Percentiles rank a stretch among this genome's conserved stretches.
Conservation (phyloP, 2,888 invertebrate species). For the Andrena marginata region DNA sequence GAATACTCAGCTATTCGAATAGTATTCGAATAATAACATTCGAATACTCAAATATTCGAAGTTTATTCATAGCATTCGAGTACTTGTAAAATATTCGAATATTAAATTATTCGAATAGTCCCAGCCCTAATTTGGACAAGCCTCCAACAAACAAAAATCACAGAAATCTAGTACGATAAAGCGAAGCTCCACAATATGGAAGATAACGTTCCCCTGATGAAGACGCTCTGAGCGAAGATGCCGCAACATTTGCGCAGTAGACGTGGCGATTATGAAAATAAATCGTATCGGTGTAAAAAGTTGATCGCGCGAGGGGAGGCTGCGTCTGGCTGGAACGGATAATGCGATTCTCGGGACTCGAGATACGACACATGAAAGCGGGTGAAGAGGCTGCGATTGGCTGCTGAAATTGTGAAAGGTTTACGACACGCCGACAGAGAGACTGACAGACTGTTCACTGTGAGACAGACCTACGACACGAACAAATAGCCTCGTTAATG, state of each 20-base stretch:
- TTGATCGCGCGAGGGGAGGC: slow-evolving; percentile 6
- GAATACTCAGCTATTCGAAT: too few species aligned
- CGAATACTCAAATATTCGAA: too few species aligned
- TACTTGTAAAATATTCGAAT: too few species aligned
- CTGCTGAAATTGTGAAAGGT: slow-evolving; percentile 61
- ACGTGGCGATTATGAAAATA: slow-evolving; percentile 54
- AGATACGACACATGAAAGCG: slow-evolving; percentile 39
- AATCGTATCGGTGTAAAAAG: slow-evolving; percentile 47
- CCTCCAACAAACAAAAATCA: too few species aligned
- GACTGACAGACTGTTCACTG: slow-evolving; percentile 53
- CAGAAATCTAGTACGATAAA: too few species aligned
- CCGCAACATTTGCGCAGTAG: slow-evolving; percentile 21
- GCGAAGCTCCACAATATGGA: too few species aligned
- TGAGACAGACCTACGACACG: slow-evolving; percentile 38
- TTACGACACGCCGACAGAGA: slow-evolving; percentile 64
- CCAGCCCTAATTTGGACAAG: too few species aligned
- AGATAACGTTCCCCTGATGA: neutral
- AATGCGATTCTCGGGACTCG: slow-evolving; percentile 51
- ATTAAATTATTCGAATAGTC: too few species aligned
- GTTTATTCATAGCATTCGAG: too few species aligned
- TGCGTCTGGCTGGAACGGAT: slow-evolving; percentile 54
- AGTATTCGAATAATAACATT: too few species aligned
- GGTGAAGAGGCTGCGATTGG: slow-evolving; percentile 50
- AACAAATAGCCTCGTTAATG: slow-evolving; percentile 48
- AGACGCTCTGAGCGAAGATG: neutral